These are phyloP conservation scores for Laterallus jamaicensis DNA, from an alignment of 2,113 vertebrate genomes.

Conservation along the genomic window DNA sequence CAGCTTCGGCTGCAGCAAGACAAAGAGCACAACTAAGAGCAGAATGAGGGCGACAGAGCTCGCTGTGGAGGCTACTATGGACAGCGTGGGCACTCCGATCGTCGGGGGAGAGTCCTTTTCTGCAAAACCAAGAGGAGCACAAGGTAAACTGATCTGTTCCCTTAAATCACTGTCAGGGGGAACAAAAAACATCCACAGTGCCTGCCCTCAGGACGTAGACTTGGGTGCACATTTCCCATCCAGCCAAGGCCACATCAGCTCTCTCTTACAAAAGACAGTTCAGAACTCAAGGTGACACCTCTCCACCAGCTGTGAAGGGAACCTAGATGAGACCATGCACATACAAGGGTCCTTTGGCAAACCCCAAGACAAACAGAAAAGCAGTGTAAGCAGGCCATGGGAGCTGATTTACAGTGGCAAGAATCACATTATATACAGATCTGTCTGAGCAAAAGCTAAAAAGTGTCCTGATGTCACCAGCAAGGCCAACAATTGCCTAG, in stretches of 20 bases:
- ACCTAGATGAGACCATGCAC: not conserved
- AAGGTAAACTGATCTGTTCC: not conserved
- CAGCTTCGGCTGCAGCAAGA: constrained; percentile 96
- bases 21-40: constrained; percentile 95
- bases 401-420: not conserved
- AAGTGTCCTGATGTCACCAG: not conserved
- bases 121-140: constrained; percentile 58
- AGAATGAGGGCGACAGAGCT: constrained; percentile 93
- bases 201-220: not conserved
- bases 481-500: not conserved
- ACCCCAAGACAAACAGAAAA: not conserved
- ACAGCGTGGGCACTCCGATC: constrained; percentile 88
- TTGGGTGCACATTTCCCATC: not conserved
- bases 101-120: constrained; percentile 86
- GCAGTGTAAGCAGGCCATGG: not conserved
- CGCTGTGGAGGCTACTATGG: constrained; percentile 94
- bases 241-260: not conserved
- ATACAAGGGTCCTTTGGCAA: not conserved
- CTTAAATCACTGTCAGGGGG: not conserved
- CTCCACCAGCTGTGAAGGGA: not conserved
- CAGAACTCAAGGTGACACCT: not conserved
- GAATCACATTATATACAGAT: not conserved
- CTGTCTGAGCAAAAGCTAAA: not conserved
- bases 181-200: not conserved
- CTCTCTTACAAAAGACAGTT: not conserved